Evolutionary conservation across 1,140 invertebrate species (phyloP), one percentile per base, ranked within the genome.

Genomic region (Ceratina australensis): DNA sequence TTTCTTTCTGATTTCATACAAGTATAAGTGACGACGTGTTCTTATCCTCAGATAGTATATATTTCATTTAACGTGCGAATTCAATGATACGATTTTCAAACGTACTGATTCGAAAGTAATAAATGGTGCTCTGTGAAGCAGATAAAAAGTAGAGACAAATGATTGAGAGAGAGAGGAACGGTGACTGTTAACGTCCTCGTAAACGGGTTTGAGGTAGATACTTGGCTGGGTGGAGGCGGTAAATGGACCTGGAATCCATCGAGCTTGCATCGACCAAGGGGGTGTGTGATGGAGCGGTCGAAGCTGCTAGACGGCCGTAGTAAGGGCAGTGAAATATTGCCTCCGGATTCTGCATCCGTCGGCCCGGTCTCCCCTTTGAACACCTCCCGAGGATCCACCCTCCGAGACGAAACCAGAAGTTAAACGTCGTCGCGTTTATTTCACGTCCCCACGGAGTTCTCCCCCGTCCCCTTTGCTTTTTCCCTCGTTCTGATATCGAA

Each of bases 391-490:
- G 52, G 59, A 71, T 60, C 66, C 52, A 72, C 76, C 76, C 82
- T 60, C 54, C 56, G 65, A 75, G 66, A 79, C 60, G 72, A 66
- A 73, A 82, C 57, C 76, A 79, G 77, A 83, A 82, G 82, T 82
- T 83, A 82, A 83, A 82, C 80, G 72, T 72, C 71, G 54, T 67
- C 66, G 72, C 82, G 82, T 82, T 83, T 74, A 79, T 83, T 83
- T 83, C 82, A 76, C 76, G 67, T 75, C 33, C 33, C 33, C 10
- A 42, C 82, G 76, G 78, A 71, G 80, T 76, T 54, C 12, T 65
- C 72, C 28, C 22, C 57, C 65, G 56, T 22, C 22, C 28, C 56
- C 65, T 26, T 15, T 33, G 28, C 33, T 18, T 1, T 5, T 3
- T 33, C n/a, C 33, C 33, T 42, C 33, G 5, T 42, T 42, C 33